These are phyloP conservation scores for Peromyscus melanophrys DNA, from an alignment of 2,797 vertebrate species.

Conservation along the genomic window DNA sequence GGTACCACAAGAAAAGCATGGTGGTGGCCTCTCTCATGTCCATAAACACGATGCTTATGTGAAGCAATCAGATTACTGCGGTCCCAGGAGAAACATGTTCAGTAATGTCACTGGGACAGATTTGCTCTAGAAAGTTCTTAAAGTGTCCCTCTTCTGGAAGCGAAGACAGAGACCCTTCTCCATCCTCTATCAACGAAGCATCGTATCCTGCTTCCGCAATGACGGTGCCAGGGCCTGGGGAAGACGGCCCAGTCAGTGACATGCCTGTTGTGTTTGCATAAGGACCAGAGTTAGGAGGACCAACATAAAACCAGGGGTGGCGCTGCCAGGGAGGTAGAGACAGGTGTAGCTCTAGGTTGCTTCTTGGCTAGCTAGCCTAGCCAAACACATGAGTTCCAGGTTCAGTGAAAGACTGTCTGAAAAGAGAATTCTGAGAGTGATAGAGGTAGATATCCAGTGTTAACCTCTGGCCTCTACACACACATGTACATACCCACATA, in stretches of 20 bases:
- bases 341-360: not conserved
- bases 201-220: not conserved
- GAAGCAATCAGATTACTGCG: not conserved
- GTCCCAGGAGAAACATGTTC: not conserved
- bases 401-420: not conserved
- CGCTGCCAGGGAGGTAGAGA: not conserved
- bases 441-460: not conserved
- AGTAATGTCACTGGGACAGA: not conserved
- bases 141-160: not conserved
- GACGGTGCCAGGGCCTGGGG: not conserved
- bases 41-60: rapidly evolving
- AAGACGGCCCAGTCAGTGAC: not conserved
- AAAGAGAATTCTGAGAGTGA: not conserved
- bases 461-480: not conserved
- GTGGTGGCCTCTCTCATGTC: not conserved
- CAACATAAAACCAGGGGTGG: not conserved
- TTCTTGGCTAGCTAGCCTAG: not conserved
- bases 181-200: not conserved
- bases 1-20: not conserved
- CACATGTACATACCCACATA: not conserved
- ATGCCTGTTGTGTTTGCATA: not conserved
- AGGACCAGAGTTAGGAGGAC: not conserved
- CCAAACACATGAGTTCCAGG: not conserved
- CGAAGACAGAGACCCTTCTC: not conserved
- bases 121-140: not conserved